Base-by-base conservation (phyloP, 1,140 invertebrate species). In the Cyrtorhinus lividipennis region DNA sequence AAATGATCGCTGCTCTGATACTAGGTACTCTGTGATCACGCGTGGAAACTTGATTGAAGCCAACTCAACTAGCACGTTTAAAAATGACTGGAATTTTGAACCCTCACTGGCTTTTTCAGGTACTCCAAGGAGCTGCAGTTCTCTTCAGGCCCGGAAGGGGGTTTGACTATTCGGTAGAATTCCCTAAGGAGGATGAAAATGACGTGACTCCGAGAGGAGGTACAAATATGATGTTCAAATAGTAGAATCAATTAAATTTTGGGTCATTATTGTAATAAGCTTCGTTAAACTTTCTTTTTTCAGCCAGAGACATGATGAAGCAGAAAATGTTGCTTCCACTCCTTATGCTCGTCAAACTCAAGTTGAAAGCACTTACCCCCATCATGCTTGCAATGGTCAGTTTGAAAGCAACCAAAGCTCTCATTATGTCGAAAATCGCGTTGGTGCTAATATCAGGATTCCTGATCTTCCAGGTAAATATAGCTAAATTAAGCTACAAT, bases 301-400 rank as follows among this genome's bases (percentile, higher is more conserved):
- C 72, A 81, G 80, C 77, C 70, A 76, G 81, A 45, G 81, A 78
- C 60, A 71, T 81, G 65, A 68, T 90, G 68, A 89, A 90, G 77
- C 86, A 90, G 75, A 90, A 90, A 73, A 78, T 89, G 12, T 75
- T 91, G 46, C 73, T 90, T 68, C 88, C 88, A 2, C 77, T 89
- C 46, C 72, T 90, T 59, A 73, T 91, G 66, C 77, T 90, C 30
- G 73, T 91, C 63, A 91, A 91, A 72, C 71, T 91, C 67, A 91
- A 90, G 73, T 75, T 89, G 73, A 90, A 91, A 74, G 83, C 86
- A 24, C 71, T 91, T 23, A 87, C 86, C 81, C 88, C 88, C 13
- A 87, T 91, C 65, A 80, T 90, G 65, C 78, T 90, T 13, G 80
- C 82, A 24, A 74, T 90, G 64, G 82, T 89, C 71, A 84, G 86